phyloP scores from a whole-genome alignment of 2,113 vertebrate genomes.

The Recurvirostra avosetta region DNA sequence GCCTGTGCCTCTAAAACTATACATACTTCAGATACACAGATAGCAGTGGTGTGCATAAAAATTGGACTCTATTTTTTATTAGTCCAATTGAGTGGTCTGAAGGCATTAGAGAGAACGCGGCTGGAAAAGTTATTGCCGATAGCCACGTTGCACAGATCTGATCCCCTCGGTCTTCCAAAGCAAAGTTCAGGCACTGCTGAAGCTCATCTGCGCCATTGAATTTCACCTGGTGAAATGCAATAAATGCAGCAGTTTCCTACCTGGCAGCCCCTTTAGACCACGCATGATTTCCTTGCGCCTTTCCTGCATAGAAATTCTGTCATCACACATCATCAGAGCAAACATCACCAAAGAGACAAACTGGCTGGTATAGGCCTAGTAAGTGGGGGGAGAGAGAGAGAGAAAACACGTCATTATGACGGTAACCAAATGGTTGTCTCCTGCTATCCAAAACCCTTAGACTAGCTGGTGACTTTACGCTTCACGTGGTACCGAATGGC shows the following conservation, averaged over 20 bases:
- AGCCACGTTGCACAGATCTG: accelerated
- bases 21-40: neutral
- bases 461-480: neutral
- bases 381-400: neutral
- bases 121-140: accelerated
- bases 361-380: conserved; percentile 95
- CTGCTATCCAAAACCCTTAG: accelerated
- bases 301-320: conserved; percentile 96
- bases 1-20: neutral
- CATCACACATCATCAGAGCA: conserved; percentile 95
- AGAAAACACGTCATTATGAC: neutral
- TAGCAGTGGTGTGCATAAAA: neutral
- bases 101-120: accelerated
- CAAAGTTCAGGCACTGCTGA: neutral
- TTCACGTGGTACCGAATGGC: accelerated
- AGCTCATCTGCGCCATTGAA: accelerated
- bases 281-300: conserved; percentile 92
- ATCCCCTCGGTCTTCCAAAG: neutral
- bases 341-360: conserved; percentile 98
- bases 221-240: accelerated
- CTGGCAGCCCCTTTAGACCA: conserved; percentile 89
- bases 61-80: accelerated
- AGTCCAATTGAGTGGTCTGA: neutral
- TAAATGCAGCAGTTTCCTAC: conserved; percentile 43
- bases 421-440: accelerated